Evolutionary conservation across 2,113 vertebrate genomes (phyloP), one percentile per base, ranked within the genome.

Genomic region (Rallus limicola): DNA sequence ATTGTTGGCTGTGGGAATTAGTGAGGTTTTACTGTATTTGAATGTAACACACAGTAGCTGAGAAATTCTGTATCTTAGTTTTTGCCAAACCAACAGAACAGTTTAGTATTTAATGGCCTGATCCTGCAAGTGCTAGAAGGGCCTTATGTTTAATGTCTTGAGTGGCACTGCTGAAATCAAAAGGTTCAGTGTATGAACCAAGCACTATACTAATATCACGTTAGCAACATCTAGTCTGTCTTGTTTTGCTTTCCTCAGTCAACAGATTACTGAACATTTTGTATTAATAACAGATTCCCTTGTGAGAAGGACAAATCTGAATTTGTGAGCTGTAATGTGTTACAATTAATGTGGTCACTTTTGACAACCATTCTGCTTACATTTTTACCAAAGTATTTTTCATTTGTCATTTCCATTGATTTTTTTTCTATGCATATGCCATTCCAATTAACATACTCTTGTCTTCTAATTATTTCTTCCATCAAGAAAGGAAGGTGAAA

Each of bases 1-100:
- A 63, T 88, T 88, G 16, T 80, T 93, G 67, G 7, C 48, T 88
- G 56, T 94, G 93, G 88, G 86, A 95, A 93, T 97, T 95, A 90
- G 79, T 87, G 70, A 92, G 69, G 78, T 96, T 93, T 90, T 91
- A 42, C 77, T 95, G n/a, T 77, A 82, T 95, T 94, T 86, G 59
- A 90, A 79, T 78, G 63, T 93, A 74, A 77, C 33, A 69, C 67
- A 58, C 68, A 40, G 33, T 56, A 92, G 58, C 68, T 96, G 84
- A 95, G 38, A 63, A 83, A 33, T 82, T 83, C n/a, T 91, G 11
- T 52, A 23, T 80, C 42, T 93, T 91, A 40, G 53, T 79, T 90
- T 58, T 76, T 83, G 42, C 33, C 62, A 75, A 67, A 44, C 77
- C 58, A 90, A 19, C 21, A n/a, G 55, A 88, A 71, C 5, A 26